Percentiles rank a stretch among this genome's conserved stretches.
Evolutionary conservation across 2,888 invertebrate species (phyloP).

Genomic region (Apoderus coryli): DNA sequence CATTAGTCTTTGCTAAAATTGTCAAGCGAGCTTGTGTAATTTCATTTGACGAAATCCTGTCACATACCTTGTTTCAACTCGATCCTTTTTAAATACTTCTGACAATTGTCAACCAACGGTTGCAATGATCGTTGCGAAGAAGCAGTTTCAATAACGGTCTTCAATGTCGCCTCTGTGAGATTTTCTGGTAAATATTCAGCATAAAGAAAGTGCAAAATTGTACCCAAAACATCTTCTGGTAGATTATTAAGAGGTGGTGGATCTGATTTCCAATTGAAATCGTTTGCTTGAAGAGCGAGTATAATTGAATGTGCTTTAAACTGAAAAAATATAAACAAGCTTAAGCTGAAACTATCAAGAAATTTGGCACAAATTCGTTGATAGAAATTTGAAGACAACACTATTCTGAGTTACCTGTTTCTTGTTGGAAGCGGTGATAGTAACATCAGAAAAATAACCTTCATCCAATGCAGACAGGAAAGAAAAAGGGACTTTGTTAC

Average conservation of each 20-base stretch:
- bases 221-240: constrained; percentile 44
- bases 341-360: no score
- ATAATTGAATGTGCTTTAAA: constrained; percentile 43
- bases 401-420: constrained; percentile 37
- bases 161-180: constrained; percentile 42
- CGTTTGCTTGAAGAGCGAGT: constrained; percentile 39
- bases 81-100: constrained; percentile 45
- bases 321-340: constrained; percentile 22
- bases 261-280: constrained; percentile 39
- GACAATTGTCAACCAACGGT: constrained; percentile 41
- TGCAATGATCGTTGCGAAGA: constrained; percentile 40
- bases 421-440: constrained; percentile 36
- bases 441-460: constrained; percentile 48
- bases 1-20: no score
- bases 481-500: constrained; percentile 41
- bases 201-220: constrained; percentile 48
- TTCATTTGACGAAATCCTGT: no score
- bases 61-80: constrained; percentile 47
- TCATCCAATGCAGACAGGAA: constrained; percentile 48
- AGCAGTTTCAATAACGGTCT: constrained; percentile 38
- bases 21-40: no score
- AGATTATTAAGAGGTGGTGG: constrained; percentile 41
- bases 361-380: no score
- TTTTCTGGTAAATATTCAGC: constrained; percentile 46
- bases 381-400: no score